These are phyloP conservation scores for Scortum barcoo DNA, from an alignment of 2,113 vertebrate species.

Conservation along the genomic window DNA sequence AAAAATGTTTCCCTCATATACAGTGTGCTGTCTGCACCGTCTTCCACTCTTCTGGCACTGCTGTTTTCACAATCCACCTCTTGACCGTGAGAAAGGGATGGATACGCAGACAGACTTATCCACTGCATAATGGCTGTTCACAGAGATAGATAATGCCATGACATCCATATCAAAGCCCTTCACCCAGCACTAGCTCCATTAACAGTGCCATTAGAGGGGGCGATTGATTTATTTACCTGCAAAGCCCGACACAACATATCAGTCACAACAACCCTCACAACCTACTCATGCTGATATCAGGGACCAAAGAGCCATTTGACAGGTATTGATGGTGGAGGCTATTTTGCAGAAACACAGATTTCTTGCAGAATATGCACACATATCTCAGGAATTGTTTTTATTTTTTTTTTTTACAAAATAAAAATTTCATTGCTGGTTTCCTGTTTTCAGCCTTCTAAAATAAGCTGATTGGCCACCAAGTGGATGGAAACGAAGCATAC, in stretches of 20 bases:
- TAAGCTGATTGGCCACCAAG: background rate
- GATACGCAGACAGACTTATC: background rate
- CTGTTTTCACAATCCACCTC: background rate
- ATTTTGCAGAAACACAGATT: background rate
- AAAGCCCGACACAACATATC: background rate
- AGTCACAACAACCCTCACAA: constrained; percentile 18
- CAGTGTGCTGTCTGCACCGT: background rate
- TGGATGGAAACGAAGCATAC: background rate
- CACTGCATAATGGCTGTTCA: constrained; percentile 19
- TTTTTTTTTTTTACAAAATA: background rate
- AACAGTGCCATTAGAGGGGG: constrained; percentile 20
- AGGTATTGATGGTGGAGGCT: background rate
- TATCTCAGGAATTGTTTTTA: background rate
- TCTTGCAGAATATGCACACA: background rate
- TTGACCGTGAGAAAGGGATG: background rate
- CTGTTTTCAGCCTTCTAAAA: background rate
- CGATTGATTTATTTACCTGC: constrained; percentile 52
- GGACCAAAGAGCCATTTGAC: background rate
- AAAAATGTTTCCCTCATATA: background rate
- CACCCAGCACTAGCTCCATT: constrained; percentile 33
- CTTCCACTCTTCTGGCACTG: background rate
- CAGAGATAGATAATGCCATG: constrained; percentile 27
- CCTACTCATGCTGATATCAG: background rate
- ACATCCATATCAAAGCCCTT: constrained; percentile 36
- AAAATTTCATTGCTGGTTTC: background rate